phyloP scores from a whole-genome alignment of 2,113 vertebrate species.

The Daboia siamensis region DNA sequence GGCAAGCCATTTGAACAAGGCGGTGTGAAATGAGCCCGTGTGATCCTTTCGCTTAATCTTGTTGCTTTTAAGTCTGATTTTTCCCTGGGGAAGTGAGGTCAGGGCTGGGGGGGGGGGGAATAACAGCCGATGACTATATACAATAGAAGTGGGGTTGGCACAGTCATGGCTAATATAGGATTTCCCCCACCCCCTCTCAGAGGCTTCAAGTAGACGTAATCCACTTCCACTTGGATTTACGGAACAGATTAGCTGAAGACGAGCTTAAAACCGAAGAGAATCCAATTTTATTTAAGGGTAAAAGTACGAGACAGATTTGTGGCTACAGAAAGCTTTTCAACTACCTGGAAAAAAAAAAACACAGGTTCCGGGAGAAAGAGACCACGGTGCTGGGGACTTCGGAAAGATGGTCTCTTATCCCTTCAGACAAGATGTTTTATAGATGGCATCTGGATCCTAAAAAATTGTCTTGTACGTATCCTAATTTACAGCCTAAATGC shows the following conservation, averaged over 20 bases:
- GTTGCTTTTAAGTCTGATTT: neutral
- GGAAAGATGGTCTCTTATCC: conserved; percentile 44
- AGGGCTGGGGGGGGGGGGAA: neutral
- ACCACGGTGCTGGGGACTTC: conserved; percentile 48
- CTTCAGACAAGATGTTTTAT: too few species aligned
- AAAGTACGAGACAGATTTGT: conserved; percentile 54
- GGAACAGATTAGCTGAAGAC: conserved; percentile 67
- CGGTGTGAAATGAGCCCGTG: neutral
- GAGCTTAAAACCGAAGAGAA: conserved; percentile 54
- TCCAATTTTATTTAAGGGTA: conserved; percentile 52
- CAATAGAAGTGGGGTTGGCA: conserved; percentile 30
- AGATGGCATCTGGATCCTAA: too few species aligned
- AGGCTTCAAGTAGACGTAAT: conserved; percentile 67
- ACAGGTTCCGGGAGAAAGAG: conserved; percentile 41
- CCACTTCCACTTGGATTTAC: conserved; percentile 63
- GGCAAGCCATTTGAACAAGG: neutral
- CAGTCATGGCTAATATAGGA: conserved; percentile 48
- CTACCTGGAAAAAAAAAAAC: conserved; percentile 28
- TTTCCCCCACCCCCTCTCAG: conserved; percentile 52
- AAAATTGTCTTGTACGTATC: too few species aligned
- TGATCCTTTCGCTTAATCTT: neutral
- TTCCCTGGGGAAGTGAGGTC: neutral
- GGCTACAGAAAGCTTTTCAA: conserved; percentile 19
- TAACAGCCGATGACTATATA: neutral
- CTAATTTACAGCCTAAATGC: too few species aligned